Base-by-base conservation (phyloP, 2,888 invertebrate genomes). In the Diplazon laetatorius region DNA sequence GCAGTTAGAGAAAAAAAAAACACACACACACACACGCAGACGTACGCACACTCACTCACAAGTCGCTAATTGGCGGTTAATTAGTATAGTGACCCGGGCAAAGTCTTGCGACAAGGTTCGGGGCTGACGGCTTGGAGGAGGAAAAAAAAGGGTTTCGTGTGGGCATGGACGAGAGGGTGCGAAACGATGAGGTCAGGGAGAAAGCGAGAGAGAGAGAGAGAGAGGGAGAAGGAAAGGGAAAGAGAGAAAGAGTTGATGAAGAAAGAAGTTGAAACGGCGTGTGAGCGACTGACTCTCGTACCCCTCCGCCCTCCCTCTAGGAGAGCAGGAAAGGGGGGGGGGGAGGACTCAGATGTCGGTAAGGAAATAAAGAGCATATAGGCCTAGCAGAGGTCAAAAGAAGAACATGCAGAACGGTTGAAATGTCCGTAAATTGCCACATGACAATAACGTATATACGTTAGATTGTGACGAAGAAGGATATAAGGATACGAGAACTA, bases 21-120 rank as follows among this genome's bases (percentile, higher is more conserved):
- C n/a, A n/a, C n/a, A n/a, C n/a, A n/a, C n/a, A n/a, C n/a, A n/a
- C n/a, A n/a, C n/a, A n/a, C n/a, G n/a, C n/a, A n/a, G n/a, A n/a
- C n/a, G n/a, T n/a, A n/a, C n/a, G n/a, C n/a, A n/a, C n/a, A n/a
- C n/a, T n/a, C n/a, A n/a, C n/a, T n/a, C 86, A 84, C 83, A 86
- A 88, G 86, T 87, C 87, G 82, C 88, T 90, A 89, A 89, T 89
- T 89, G 89, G 87, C 85, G 87, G 86, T 86, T 87, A 89, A 89
- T 89, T 89, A 89, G 85, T 84, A 87, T 82, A 86, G 85, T 88
- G 89, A 88, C 88, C 89, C 68, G 82, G 70, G 83, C 69, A 78
- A 50, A 44, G 80, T 78, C 66, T 80, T 74, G 78, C 59, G 69
- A 65, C 14, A 73, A 71, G 55, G 68, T 42, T 39, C 68, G 44